Base-by-base conservation (phyloP, 2,888 invertebrate species). In the Nomada hirtipes region DNA sequence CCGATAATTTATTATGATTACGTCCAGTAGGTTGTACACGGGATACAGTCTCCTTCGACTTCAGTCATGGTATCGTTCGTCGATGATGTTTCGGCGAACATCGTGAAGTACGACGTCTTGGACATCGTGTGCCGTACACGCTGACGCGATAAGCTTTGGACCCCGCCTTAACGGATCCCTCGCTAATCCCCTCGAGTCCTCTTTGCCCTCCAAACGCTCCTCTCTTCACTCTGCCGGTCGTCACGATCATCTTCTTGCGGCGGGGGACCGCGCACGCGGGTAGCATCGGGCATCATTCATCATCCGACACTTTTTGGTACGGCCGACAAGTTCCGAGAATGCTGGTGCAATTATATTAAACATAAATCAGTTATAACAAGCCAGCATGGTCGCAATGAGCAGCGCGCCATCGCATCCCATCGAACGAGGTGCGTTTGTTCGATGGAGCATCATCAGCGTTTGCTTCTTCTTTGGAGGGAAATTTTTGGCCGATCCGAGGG, bases 331-430 rank as follows among this genome's bases (percentile, higher is more conserved):
- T 89, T 88, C 86, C 79, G 84, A 88, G 87, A 90, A 88, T 86
- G 85, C 85, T 88, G 80, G 79, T 67, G 87, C 89, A 90, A 91
- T 91, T 90, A 91, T 89, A 90, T 90, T 89, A 90, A 89, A 87
- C 89, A 91, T 91, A 90, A 91, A 90, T 91, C 90, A 91, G 80
- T 86, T 88, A 89, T 90, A 91, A 90, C 89, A 88, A 91, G 89
- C 83, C 60, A 80, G 73, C 79, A 79, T 69, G 79, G 80, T 59
- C 76, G 72, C 81, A 81, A 83, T 81, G 82, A 76, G 76, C 73
- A 84, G 65, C 71, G 59, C 65, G 63, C 72, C 73, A 81, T 86
- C 79, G 69, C 7, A 1, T 36, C 36, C 36, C 36, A 7, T 36
- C 36, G 36, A 36, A 64, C 60, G 44, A 67, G 55, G 65, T 68